Conservation (phyloP, 2,113 vertebrate species). For the Chrysemys picta region DNA sequence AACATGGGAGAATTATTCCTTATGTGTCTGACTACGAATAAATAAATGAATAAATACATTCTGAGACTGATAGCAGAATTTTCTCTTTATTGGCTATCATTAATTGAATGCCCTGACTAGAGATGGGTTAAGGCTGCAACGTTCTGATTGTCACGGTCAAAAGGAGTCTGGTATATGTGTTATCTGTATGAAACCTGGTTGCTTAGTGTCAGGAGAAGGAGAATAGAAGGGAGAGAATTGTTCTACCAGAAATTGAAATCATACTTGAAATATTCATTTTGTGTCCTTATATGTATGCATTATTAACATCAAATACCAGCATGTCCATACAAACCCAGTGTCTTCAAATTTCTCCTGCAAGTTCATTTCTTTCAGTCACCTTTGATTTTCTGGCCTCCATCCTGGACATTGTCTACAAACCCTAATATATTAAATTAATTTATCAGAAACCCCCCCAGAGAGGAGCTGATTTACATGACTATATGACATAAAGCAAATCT, state of each 20-base stretch:
- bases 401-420: neutral
- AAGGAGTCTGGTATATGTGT: neutral
- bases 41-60: neutral
- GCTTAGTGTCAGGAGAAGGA: neutral
- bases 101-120: neutral
- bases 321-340: neutral
- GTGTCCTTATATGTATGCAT: neutral
- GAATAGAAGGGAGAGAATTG: neutral
- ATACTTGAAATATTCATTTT: slow-evolving; percentile 10
- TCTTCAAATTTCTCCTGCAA: neutral
- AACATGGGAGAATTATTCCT: neutral
- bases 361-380: neutral
- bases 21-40: neutral
- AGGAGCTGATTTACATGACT: neutral
- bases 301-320: slow-evolving; percentile 20
- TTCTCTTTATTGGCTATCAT: neutral
- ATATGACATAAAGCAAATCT: neutral
- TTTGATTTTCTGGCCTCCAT: neutral
- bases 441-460: neutral
- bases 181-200: neutral
- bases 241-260: slow-evolving; percentile 5
- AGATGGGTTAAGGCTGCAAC: neutral
- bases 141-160: neutral
- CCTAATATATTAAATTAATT: neutral
- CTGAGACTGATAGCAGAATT: neutral